A percentile compares a stretch with the other conserved stretches of the same genome.
These are phyloP conservation scores for Adelognathus sp. DNA, from an alignment of 2,888 invertebrate species.

Conservation along the genomic window DNA sequence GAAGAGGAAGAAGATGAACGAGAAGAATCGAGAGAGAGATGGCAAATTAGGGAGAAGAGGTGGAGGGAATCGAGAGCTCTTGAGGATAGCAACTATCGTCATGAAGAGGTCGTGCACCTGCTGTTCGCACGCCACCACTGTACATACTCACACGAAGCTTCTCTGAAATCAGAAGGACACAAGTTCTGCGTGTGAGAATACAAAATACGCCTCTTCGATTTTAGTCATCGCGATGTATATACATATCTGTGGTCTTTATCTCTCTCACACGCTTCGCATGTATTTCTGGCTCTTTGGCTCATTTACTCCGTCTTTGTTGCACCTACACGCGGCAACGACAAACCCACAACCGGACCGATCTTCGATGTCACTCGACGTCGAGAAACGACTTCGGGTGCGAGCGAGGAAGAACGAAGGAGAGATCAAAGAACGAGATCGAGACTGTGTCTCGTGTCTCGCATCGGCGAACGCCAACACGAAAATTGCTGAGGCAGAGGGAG, in stretches of 20 bases:
- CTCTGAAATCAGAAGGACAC: too few species aligned
- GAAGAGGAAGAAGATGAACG: constrained; percentile 20
- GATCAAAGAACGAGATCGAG: constrained; percentile 55
- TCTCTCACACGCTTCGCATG: constrained; percentile 30
- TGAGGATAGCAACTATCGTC: constrained; percentile 62
- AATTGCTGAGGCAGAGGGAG: constrained; percentile 32
- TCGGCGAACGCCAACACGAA: constrained; percentile 1
- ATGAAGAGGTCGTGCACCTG: constrained; percentile 77
- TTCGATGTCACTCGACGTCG: constrained; percentile 66
- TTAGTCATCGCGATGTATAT: too few species aligned
- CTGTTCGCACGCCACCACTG: constrained; percentile 74
- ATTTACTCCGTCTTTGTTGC: constrained; percentile 33
- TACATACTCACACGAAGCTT: too few species aligned
- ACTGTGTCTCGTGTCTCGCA: constrained; percentile 49
- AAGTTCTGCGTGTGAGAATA: too few species aligned
- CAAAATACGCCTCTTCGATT: too few species aligned
- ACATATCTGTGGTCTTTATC: neutral
- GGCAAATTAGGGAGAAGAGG: constrained; percentile 35
- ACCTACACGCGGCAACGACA: constrained; percentile 29
- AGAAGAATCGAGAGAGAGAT: constrained; percentile 33
- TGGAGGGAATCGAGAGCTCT: constrained; percentile 51
- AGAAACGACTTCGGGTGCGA: constrained; percentile 20
- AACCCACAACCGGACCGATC: constrained; percentile 65
- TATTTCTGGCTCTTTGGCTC: constrained; percentile 46
- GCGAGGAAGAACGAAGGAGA: constrained; percentile 35